phyloP scores from a whole-genome alignment of 1,140 invertebrate species.

The Centruroides vittatus region DNA sequence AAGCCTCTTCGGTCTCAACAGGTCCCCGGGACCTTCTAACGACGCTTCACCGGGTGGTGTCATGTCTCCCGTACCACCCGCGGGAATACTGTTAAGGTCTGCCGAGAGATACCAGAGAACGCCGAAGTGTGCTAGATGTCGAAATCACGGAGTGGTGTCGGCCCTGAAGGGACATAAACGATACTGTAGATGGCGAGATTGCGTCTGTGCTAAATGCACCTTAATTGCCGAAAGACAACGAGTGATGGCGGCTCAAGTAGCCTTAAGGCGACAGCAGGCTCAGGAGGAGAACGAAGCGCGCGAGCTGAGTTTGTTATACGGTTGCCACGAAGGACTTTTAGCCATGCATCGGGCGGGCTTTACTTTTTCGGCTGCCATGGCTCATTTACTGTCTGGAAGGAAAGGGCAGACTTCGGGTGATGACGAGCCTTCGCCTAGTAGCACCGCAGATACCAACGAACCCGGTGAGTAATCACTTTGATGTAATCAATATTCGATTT shows the following conservation, averaged over 20 bases:
- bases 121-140: conserved; percentile 95
- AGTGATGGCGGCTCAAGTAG: conserved; percentile 95
- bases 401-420: conserved; percentile 15
- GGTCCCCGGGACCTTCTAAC: no score
- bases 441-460: conserved; percentile 12
- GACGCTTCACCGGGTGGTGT: no score
- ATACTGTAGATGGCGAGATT: conserved; percentile 93
- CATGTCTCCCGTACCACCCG: conserved; percentile 10
- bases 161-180: conserved; percentile 92
- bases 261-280: conserved; percentile 49
- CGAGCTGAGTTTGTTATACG: conserved; percentile 76
- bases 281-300: conserved; percentile 95
- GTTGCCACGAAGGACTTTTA: conserved; percentile 29
- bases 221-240: conserved; percentile 94
- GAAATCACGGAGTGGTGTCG: conserved; percentile 96
- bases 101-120: conserved; percentile 89
- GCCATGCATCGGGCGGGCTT: conserved; percentile 24
- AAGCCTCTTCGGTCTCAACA: no score
- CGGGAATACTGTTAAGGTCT: conserved; percentile 46
- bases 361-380: conserved; percentile 23
- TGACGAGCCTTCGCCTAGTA: background rate
- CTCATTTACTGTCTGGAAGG: conserved; percentile 20
- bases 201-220: conserved; percentile 94
- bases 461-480: background rate
- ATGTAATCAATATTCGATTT: no score